phyloP scores from a whole-genome alignment of 2,888 invertebrate genomes.

The Dyspetes luteomarginatus region DNA sequence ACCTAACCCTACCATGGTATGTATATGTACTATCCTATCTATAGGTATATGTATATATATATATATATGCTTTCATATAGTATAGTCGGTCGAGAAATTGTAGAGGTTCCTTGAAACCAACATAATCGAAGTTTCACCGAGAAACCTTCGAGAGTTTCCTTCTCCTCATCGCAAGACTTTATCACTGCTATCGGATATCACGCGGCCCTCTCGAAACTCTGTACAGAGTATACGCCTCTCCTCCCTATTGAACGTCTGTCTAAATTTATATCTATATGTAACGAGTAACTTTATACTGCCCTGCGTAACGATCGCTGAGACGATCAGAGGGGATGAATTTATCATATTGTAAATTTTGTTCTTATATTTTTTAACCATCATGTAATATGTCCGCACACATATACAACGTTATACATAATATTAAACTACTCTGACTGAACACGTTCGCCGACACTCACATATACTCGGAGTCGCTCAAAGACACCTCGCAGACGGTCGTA shows the following conservation, averaged over 20 bases:
- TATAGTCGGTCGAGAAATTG: background rate
- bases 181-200: conserved; percentile 42
- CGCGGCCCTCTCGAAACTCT: background rate
- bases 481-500: no score
- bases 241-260: conserved; percentile 8
- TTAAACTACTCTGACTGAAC: no score
- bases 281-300: conserved; percentile 20
- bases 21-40: no score
- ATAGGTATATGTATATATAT: background rate
- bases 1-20: no score
- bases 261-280: conserved; percentile 41
- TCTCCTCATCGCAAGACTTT: conserved; percentile 37
- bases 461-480: no score
- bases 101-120: background rate
- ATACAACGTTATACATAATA: no score
- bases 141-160: conserved; percentile 58
- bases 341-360: no score
- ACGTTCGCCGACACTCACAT: no score
- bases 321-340: background rate
- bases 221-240: background rate
- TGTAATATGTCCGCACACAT: no score
- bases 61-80: background rate
- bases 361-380: conserved; percentile 13
- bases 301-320: background rate
- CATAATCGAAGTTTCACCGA: conserved; percentile 25